Evolutionary conservation across 1,140 invertebrate species (phyloP).

Genomic region (Callitettix versicolor): DNA sequence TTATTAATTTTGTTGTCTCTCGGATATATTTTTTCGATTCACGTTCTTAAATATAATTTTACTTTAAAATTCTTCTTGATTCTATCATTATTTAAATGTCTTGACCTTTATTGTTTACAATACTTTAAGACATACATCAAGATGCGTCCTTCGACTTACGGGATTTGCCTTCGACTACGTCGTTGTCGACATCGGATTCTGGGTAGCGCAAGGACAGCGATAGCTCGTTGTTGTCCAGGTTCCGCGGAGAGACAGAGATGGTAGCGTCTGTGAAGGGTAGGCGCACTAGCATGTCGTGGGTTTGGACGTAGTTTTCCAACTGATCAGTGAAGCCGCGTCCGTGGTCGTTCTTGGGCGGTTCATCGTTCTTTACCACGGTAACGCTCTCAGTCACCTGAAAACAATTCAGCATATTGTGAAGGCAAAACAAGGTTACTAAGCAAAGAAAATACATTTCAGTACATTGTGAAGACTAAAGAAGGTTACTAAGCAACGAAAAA

Average conservation of each 20-base stretch:
- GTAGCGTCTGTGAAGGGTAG: conserved; percentile 53
- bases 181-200: background rate
- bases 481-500: too few relatives aligned
- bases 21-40: too few relatives aligned
- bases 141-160: background rate
- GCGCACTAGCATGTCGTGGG: conserved; percentile 66
- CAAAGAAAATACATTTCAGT: too few relatives aligned
- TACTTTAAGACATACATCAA: too few relatives aligned
- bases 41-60: too few relatives aligned
- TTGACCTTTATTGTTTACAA: too few relatives aligned
- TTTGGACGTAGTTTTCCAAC: conserved; percentile 55
- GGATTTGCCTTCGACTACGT: conserved; percentile 17
- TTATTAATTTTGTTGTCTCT: too few relatives aligned
- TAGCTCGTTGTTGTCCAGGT: conserved; percentile 55
- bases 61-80: too few relatives aligned
- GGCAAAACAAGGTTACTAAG: too few relatives aligned
- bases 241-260: conserved; percentile 62
- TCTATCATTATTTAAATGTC: too few relatives aligned
- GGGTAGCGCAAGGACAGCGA: background rate
- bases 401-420: too few relatives aligned
- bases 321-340: conserved; percentile 48
- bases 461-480: too few relatives aligned
- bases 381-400: conserved; percentile 57
- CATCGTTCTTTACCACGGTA: conserved; percentile 57
- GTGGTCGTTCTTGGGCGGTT: conserved; percentile 36